Evolutionary conservation across 2,113 vertebrate genomes (phyloP).

Genomic region (Hymenochirus boettgeri): DNA sequence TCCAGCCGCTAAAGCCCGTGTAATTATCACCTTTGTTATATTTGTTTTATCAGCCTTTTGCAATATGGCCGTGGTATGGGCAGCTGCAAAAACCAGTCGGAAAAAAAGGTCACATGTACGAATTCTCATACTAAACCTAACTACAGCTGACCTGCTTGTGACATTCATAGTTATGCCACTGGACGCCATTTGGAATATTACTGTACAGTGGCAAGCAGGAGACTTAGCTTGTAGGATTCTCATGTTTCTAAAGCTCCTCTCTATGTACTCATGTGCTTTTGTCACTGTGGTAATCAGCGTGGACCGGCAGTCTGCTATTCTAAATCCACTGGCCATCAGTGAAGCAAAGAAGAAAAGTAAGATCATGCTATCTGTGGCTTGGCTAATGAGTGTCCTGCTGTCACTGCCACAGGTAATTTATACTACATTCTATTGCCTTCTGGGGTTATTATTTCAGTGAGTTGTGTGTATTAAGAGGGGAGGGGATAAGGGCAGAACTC

Average conservation of each 20-base stretch:
- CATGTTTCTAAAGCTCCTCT: constrained; percentile 80
- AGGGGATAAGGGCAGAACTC: no score
- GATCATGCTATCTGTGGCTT: constrained; percentile 67
- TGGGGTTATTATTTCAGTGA: no score
- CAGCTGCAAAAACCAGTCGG: constrained; percentile 51
- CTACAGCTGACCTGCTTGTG: constrained; percentile 72
- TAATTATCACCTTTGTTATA: constrained; percentile 70
- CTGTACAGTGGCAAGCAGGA: constrained; percentile 76
- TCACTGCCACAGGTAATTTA: constrained; percentile 79
- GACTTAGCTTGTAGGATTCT: constrained; percentile 72
- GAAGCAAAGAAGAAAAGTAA: constrained; percentile 70
- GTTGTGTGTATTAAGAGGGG: no score
- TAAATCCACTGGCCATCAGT: constrained; percentile 71
- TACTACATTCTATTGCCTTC: no score
- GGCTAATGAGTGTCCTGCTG: constrained; percentile 71
- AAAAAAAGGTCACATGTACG: constrained; percentile 69
- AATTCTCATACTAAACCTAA: constrained; percentile 77
- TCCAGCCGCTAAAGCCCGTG: constrained; percentile 70
- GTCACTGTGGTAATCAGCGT: constrained; percentile 80
- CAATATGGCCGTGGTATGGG: constrained; percentile 70
- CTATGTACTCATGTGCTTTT: constrained; percentile 81
- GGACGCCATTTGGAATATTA: constrained; percentile 81
- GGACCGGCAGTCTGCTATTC: constrained; percentile 76
- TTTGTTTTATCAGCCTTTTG: constrained; percentile 64
- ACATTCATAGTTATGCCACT: constrained; percentile 80